Evolutionary conservation across 1,140 invertebrate genomes (phyloP), one percentile per base, ranked within the genome.

Genomic region (Drosophila pseudoananassae): DNA sequence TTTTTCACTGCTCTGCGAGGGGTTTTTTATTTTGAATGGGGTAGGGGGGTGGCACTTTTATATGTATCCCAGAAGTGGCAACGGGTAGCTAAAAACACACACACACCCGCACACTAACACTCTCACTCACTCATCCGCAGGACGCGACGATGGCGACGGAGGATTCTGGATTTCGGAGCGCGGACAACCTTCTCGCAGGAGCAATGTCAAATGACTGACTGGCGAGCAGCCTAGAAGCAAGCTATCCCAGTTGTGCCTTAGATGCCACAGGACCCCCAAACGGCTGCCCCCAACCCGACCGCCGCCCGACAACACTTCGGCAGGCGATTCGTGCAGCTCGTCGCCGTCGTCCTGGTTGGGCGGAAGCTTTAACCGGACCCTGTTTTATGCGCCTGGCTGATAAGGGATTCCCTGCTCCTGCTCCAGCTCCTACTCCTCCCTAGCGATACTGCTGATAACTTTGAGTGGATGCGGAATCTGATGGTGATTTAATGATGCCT

Each of bases 121-220:
- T 56, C 40, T 50, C 69, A 69, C 56, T 71, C 55, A 49, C 55
- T 59, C 51, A 36, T 38, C 43, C 56, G 50, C 46, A 59, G 56
- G 53, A 81, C 71, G 78, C 57, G 64, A 33, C 29, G 57, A 38
- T 31, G 31, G 23, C 69, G 40, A 82, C 45, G 61, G 63, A 60
- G 65, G 69, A 52, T 56, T 53, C 75, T 54, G 46, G 54, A 46
- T 46, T 55, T 69, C 31, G 56, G 78, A 76, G 76, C 79, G 64
- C 56, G 84, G 78, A 91, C 90, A 91, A 91, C 90, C 90, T 91
- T 91, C 83, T 82, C 69, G 74, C 75, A 82, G 85, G 82, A 91
- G 80, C 90, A 91, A 90, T 84, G 90, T 88, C 90, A 90, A 91
- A 90, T 78, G 87, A 91, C 90, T 91, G 85, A 78, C 71, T 77